Evolutionary conservation across 2,113 vertebrate species (phyloP).

Genomic region (Scytalopus superciliaris): DNA sequence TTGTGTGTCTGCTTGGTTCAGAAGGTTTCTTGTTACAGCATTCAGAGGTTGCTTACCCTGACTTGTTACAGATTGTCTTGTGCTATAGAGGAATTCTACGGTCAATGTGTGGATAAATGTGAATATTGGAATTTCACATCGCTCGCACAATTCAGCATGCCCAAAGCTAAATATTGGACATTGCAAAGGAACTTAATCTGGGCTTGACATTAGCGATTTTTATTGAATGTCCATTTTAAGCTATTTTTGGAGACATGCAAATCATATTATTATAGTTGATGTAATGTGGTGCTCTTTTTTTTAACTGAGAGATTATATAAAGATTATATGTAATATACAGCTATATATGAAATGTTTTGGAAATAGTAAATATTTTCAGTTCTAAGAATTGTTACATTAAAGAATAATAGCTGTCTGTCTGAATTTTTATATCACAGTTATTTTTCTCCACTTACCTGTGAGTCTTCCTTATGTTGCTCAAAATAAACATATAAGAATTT

Average conservation of each 20-base stretch:
- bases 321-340: not conserved
- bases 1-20: not conserved
- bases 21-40: not conserved
- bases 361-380: not conserved
- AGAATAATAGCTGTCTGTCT: not conserved
- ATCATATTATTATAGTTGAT: not conserved
- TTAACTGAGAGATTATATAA: not conserved
- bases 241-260: not conserved
- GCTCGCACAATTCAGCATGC: not conserved
- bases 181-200: not conserved
- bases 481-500: not conserved
- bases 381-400: not conserved
- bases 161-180: not conserved
- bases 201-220: not conserved
- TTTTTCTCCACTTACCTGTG: not conserved
- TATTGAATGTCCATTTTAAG: not conserved
- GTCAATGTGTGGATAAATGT: not conserved
- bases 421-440: not conserved
- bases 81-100: not conserved
- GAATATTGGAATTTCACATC: not conserved
- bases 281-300: not conserved
- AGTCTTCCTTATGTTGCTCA: not conserved
- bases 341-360: not conserved
- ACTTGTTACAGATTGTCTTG: not conserved
- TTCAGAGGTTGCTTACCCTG: not conserved